Base-by-base conservation (phyloP, 2,888 invertebrate species). In the Escarpia spicata region DNA sequence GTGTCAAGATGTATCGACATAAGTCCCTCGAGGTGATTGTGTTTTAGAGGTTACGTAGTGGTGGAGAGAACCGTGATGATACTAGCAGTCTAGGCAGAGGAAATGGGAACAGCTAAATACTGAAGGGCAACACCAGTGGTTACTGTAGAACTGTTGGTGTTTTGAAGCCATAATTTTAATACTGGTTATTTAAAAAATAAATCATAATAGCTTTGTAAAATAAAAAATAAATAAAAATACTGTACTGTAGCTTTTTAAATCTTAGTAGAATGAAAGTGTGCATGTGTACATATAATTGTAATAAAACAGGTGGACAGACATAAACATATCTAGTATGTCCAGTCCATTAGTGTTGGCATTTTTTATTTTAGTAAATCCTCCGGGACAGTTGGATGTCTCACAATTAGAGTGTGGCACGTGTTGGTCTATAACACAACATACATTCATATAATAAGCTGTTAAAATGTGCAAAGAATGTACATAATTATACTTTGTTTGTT, bases 391-490 rank as follows among this genome's bases (percentile, higher is more conserved):
- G 15, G 3, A 75, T n/a, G 19, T 75, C 75, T 75, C 26, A 6
- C 15, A 75, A 75, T 75, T 75, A 75, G 75, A 26, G 75, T 26
- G 75, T 26, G 6, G 26, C 75, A 75, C 26, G n/a, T 15, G 12
- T 9, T 4, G 75, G 75, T n/a, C 75, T 26, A 10, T 19, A 19
- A 1, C 60, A 60, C 60, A 60, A 75, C 75, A 75, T 52, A 52
- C 75, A n/a, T 26, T 75, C 75, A 75, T 75, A 26, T 75, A 26
- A 75, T 26, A 75, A 52, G 8, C 52, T 52, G 52, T 52, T 75
- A 75, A 75, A 26, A 75, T 75, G 75, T 75, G 75, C 75, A 75
- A 75, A 75, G 75, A 75, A 26, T 75, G 75, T 75, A 75, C 75
- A 75, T 75, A 75, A 75, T 75, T 75, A 75, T 26, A 75, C 6